These are phyloP conservation scores for Zosterops pallidus DNA, from an alignment of 2,113 vertebrate species.

Conservation along the genomic window DNA sequence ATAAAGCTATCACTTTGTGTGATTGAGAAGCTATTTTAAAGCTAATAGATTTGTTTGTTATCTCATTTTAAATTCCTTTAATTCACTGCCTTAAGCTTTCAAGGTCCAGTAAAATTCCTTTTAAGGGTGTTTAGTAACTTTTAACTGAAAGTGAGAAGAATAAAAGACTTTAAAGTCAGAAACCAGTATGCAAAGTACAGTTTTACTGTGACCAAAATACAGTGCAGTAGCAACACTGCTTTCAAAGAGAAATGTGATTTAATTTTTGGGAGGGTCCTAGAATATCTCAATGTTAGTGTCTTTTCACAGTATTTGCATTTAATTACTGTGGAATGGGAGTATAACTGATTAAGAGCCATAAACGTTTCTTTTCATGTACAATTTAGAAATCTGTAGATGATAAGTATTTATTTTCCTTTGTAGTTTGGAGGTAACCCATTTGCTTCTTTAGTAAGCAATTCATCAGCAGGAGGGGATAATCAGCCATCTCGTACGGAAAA, in stretches of 20 bases:
- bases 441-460: conserved; percentile 81
- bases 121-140: background rate
- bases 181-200: background rate
- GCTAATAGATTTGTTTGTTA: background rate
- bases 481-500: conserved; percentile 84
- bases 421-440: conserved; percentile 86
- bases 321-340: background rate
- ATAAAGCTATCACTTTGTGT: background rate
- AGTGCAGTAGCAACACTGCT: background rate
- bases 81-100: background rate
- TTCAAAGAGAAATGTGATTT: background rate
- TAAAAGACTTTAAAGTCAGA: background rate
- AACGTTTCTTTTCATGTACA: background rate
- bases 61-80: background rate
- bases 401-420: conserved; percentile 22
- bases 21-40: background rate
- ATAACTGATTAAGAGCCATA: background rate
- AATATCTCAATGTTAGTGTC: background rate
- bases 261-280: background rate
- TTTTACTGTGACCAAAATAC: background rate
- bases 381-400: background rate
- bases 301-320: background rate
- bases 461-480: conserved; percentile 70
- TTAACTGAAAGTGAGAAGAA: background rate
- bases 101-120: background rate